phyloP scores from a whole-genome alignment of 2,888 invertebrate genomes.

The Himalopsyche anomala region DNA sequence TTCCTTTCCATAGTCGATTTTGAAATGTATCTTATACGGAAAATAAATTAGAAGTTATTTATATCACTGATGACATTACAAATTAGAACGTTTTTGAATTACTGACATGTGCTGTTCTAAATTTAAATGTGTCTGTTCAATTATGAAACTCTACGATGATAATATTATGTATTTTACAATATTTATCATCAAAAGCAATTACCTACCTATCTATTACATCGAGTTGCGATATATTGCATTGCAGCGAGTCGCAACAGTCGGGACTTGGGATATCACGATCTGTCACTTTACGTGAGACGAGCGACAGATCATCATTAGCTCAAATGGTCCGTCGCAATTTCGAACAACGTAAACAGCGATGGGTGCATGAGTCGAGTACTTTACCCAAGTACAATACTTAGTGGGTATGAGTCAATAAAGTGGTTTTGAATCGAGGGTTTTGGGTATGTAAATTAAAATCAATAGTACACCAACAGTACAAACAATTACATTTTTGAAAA shows the following conservation, averaged over 20 bases:
- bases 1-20: no score
- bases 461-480: no score
- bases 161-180: not conserved
- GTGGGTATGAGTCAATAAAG: not conserved
- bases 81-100: no score
- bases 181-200: not conserved
- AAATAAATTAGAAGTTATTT: no score
- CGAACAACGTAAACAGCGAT: not conserved
- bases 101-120: no score
- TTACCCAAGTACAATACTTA: not conserved
- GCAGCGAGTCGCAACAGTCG: not conserved
- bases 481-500: no score
- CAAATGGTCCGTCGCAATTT: slow-evolving; percentile 38
- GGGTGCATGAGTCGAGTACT: not conserved
- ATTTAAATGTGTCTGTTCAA: no score
- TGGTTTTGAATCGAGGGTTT: not conserved
- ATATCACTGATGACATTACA: no score
- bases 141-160: no score
- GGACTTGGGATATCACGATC: slow-evolving; percentile 54
- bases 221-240: not conserved
- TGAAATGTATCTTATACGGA: no score
- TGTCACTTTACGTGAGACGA: slow-evolving; percentile 50
- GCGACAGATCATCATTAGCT: slow-evolving; percentile 60
- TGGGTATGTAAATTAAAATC: no score
- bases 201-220: not conserved